Percentiles rank a stretch among this genome's conserved stretches.
Evolutionary conservation across 2,797 vertebrate species (phyloP).

Genomic region (Otolemur crassicaudatus): DNA sequence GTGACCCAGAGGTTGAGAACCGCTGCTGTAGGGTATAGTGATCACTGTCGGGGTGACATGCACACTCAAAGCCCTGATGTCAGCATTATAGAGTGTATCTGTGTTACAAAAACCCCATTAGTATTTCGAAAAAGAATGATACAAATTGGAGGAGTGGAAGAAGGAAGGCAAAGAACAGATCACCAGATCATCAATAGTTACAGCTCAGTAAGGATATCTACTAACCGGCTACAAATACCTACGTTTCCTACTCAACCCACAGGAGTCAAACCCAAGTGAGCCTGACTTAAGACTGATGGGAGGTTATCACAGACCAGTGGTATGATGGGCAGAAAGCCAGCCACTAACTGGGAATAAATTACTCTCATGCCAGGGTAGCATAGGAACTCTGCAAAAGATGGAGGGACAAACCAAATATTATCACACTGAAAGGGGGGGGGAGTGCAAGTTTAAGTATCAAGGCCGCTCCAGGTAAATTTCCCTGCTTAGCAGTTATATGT

Average conservation of each 20-base stretch:
- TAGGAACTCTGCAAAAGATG: neutral
- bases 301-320: neutral
- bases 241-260: neutral
- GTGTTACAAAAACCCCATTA: too few relatives aligned
- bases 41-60: too few relatives aligned
- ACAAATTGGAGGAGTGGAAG: neutral
- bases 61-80: too few relatives aligned
- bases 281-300: neutral
- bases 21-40: too few relatives aligned
- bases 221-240: neutral
- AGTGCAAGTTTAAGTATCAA: neutral
- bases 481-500: neutral
- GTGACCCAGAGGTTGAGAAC: too few relatives aligned
- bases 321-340: neutral
- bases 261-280: neutral
- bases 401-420: neutral
- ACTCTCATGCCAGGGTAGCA: neutral
- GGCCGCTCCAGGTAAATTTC: neutral
- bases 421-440: neutral
- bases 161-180: neutral
- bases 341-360: neutral
- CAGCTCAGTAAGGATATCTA: conserved; percentile 2
- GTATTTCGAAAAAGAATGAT: neutral
- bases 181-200: neutral
- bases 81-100: too few relatives aligned